phyloP scores from a whole-genome alignment of 2,797 vertebrate genomes.

The Sparus aurata region DNA sequence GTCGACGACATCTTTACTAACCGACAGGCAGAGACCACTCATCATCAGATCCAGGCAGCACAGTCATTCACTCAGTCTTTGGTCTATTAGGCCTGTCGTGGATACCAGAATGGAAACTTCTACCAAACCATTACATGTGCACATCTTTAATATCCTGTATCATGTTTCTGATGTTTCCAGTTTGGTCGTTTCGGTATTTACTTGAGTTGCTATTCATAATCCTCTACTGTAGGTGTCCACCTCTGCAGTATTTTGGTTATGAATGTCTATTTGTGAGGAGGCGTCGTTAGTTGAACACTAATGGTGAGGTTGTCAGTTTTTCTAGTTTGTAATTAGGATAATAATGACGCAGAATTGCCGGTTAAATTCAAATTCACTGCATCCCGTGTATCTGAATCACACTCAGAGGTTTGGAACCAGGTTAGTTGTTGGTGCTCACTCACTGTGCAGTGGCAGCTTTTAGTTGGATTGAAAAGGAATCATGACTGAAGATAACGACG shows the following conservation, averaged over 20 bases:
- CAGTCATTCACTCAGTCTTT: neutral
- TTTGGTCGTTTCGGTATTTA: neutral
- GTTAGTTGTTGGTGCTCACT: neutral
- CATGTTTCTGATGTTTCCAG: conserved; percentile 6
- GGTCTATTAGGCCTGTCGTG: neutral
- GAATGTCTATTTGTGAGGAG: neutral
- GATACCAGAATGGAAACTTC: conserved; percentile 38
- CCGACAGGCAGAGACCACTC: conserved; percentile 38
- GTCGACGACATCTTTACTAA: neutral
- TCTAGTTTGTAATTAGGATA: neutral
- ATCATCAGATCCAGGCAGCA: conserved; percentile 29
- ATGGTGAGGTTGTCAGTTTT: neutral
- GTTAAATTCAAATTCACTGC: neutral
- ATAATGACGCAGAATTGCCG: neutral
- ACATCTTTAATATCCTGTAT: conserved; percentile 7
- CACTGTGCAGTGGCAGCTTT: neutral
- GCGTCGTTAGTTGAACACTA: neutral
- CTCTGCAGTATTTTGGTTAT: neutral
- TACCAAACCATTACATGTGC: conserved; percentile 30
- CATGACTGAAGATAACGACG: neutral
- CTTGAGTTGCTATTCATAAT: neutral
- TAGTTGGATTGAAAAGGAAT: neutral
- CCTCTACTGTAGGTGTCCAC: neutral
- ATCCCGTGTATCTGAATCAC: neutral
- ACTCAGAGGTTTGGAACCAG: neutral